These are phyloP conservation scores for Melanocharis versteri DNA, from an alignment of 2,113 vertebrate species.

Conservation along the genomic window DNA sequence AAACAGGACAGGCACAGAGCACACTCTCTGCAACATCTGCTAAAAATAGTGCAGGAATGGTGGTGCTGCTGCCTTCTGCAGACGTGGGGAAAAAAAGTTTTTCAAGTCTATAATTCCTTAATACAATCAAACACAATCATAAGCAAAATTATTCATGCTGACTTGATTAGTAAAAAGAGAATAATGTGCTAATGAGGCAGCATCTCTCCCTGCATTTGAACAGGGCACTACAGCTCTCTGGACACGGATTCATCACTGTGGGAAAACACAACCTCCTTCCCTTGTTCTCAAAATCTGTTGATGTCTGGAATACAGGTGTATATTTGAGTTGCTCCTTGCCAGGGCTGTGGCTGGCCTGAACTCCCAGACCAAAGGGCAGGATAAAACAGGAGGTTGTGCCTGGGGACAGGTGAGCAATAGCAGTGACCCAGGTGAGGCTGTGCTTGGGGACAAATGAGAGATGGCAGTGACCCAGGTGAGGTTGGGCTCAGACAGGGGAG, in stretches of 20 bases:
- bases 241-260: neutral
- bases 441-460: no score
- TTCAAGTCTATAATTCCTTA: neutral
- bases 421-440: neutral
- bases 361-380: neutral
- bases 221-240: neutral
- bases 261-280: neutral
- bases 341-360: neutral
- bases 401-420: neutral
- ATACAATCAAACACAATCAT: slow-evolving; percentile 22
- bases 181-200: neutral
- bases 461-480: neutral
- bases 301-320: neutral
- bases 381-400: neutral
- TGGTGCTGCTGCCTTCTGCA: neutral
- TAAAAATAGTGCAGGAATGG: neutral
- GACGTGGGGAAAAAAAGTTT: neutral
- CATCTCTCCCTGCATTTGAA: neutral
- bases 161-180: neutral
- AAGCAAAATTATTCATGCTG: neutral
- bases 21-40: fast-evolving
- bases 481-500: neutral
- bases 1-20: neutral
- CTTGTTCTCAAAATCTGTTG: no score
- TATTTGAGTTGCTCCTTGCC: neutral